Conservation (phyloP, 2,888 invertebrate species). For the Melieria omissa region DNA sequence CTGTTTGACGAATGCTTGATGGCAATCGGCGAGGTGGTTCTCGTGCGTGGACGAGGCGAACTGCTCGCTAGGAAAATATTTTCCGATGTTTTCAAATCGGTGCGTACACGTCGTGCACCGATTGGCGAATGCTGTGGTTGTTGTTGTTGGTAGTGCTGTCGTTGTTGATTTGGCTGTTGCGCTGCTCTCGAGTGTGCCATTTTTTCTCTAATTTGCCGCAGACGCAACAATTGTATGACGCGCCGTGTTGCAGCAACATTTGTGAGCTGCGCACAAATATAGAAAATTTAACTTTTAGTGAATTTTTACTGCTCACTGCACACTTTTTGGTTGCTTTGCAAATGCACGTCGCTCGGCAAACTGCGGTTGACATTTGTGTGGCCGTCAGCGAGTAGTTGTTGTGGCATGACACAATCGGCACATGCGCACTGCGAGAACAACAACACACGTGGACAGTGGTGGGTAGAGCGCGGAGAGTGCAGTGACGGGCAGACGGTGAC, state of each 20-base stretch:
- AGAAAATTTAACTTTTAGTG: not conserved
- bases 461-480: not conserved
- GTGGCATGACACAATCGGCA: constrained; percentile 59
- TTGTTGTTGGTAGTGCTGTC: constrained; percentile 26
- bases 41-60: constrained; percentile 41
- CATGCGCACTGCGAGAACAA: constrained; percentile 52
- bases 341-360: not conserved
- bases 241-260: constrained; percentile 14
- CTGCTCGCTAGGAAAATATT: constrained; percentile 59
- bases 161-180: constrained; percentile 15
- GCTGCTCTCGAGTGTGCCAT: constrained; percentile 15
- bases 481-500: not conserved
- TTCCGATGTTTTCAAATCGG: constrained; percentile 66
- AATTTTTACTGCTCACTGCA: not conserved
- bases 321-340: not conserved
- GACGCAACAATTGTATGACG: constrained; percentile 34
- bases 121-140: constrained; percentile 52
- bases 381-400: constrained; percentile 9
- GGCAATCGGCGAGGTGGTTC: constrained; percentile 52
- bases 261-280: not conserved
- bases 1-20: constrained; percentile 45
- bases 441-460: constrained; percentile 4
- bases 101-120: constrained; percentile 64
- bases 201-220: constrained; percentile 12
- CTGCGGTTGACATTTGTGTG: not conserved